phyloP scores from a whole-genome alignment of 2,113 vertebrate species.

The Eulemur rufifrons region DNA sequence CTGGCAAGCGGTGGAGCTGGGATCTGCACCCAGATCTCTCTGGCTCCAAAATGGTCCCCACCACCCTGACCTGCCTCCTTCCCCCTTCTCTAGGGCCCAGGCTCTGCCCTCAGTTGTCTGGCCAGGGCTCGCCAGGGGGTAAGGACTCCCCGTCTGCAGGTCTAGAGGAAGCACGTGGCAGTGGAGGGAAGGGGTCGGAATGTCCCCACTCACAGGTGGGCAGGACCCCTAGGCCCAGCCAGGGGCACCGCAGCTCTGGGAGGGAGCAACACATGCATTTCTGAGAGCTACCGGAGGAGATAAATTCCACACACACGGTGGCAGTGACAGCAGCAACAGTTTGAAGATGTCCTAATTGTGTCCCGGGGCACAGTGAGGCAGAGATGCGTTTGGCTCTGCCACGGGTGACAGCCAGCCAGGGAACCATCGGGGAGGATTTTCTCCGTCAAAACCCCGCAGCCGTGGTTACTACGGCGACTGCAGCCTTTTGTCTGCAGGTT shows the following conservation, averaged over 20 bases:
- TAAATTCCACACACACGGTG: constrained; percentile 45
- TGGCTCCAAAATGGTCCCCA: neutral
- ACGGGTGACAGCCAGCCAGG: constrained; percentile 60
- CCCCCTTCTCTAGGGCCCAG: neutral
- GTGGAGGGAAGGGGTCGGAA: neutral
- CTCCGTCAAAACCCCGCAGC: constrained; percentile 54
- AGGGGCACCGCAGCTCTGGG: neutral
- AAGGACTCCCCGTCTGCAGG: neutral
- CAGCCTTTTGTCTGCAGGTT: constrained; percentile 77
- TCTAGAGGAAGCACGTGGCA: neutral
- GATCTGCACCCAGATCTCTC: neutral
- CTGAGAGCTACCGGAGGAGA: constrained; percentile 26
- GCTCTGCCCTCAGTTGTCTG: neutral
- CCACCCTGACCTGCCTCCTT: neutral
- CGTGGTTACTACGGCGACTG: constrained; percentile 69
- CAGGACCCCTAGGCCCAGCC: neutral
- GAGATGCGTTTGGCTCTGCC: constrained; percentile 47
- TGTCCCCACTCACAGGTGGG: neutral
- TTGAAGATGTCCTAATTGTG: constrained; percentile 80
- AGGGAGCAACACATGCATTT: neutral
- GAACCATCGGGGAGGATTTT: constrained; percentile 49
- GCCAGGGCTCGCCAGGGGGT: neutral
- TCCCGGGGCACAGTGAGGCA: constrained; percentile 70
- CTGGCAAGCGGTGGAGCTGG: neutral
- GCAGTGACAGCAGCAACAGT: constrained; percentile 61